phyloP scores from a whole-genome alignment of 1,140 invertebrate genomes.

The Drosophila watanabei region DNA sequence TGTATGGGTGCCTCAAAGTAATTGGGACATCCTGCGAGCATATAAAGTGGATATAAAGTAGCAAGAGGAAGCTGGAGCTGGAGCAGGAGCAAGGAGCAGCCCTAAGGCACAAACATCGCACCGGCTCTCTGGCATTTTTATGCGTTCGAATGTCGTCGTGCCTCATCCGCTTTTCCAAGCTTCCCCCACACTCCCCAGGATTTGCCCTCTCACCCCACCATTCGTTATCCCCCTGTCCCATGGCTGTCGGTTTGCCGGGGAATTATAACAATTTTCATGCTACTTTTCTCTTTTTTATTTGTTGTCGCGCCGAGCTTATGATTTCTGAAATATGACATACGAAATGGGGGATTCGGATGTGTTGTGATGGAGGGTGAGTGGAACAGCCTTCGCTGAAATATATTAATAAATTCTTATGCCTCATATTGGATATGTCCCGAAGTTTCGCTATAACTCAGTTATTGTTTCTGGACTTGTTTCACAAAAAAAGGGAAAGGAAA shows the following conservation, averaged over 20 bases:
- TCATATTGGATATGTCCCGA: constrained; percentile 61
- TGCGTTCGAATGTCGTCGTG: constrained; percentile 81
- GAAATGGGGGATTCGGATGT: constrained; percentile 33
- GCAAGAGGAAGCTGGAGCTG: constrained; percentile 57
- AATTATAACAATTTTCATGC: constrained; percentile 84
- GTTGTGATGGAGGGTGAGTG: constrained; percentile 48
- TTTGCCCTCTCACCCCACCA: background rate
- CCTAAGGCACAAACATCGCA: constrained; percentile 70
- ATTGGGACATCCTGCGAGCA: constrained; percentile 84
- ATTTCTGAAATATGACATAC: constrained; percentile 81
- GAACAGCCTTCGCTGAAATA: constrained; percentile 62
- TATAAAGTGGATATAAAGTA: constrained; percentile 84
- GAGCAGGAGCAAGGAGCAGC: constrained; percentile 56
- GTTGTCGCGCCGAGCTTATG: constrained; percentile 80
- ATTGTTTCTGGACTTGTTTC: constrained; percentile 15
- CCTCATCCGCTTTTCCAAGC: constrained; percentile 59
- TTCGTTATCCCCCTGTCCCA: constrained; percentile 18
- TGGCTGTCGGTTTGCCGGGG: constrained; percentile 54
- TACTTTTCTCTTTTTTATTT: constrained; percentile 79
- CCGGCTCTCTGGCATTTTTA: constrained; percentile 74
- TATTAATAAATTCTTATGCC: constrained; percentile 69
- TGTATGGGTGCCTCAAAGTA: constrained; percentile 71
- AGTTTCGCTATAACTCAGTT: constrained; percentile 32
- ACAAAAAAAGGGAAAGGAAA: background rate
- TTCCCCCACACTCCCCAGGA: background rate